Percentiles rank a stretch among this genome's conserved stretches.
These are phyloP conservation scores for Pogonognathellus flavescens DNA, from an alignment of 1,140 invertebrate species.

Conservation along the genomic window DNA sequence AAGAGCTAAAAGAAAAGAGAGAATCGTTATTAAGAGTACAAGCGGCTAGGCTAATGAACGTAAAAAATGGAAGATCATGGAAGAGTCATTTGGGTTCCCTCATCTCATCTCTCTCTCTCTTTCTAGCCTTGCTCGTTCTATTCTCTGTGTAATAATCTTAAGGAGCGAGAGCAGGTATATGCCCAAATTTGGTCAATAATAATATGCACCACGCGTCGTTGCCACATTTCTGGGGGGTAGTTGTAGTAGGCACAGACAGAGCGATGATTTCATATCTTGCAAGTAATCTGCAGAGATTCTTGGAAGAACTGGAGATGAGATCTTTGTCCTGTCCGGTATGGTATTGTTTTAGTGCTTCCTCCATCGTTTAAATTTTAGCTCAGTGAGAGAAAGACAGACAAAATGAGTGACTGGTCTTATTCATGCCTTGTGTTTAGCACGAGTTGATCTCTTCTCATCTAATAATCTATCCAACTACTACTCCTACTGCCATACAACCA, in stretches of 20 bases:
- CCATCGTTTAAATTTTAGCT: slow-evolving; percentile 19
- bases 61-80: slow-evolving; percentile 61
- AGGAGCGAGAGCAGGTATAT: slow-evolving; percentile 47
- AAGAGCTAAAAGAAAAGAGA: slow-evolving; percentile 26
- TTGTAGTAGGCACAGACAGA: background rate
- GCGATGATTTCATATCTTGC: slow-evolving; percentile 27
- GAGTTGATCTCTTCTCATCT: no score
- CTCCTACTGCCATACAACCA: no score
- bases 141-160: slow-evolving; percentile 7
- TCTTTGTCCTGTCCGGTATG: slow-evolving; percentile 20
- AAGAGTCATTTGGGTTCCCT: slow-evolving; percentile 50
- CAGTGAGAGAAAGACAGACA: background rate
- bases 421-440: no score
- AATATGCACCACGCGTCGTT: slow-evolving; percentile 51
- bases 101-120: slow-evolving; percentile 49
- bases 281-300: slow-evolving; percentile 38
- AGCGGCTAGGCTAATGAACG: slow-evolving; percentile 54
- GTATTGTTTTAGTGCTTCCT: slow-evolving; percentile 26
- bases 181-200: slow-evolving; percentile 62
- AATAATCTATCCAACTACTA: no score
- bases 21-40: slow-evolving; percentile 40
- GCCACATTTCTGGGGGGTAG: slow-evolving; percentile 40
- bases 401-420: no score
- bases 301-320: slow-evolving; percentile 30
- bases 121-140: no score